Evolutionary conservation across 2,888 invertebrate genomes (phyloP).

Genomic region (Agapostemon virescens): DNA sequence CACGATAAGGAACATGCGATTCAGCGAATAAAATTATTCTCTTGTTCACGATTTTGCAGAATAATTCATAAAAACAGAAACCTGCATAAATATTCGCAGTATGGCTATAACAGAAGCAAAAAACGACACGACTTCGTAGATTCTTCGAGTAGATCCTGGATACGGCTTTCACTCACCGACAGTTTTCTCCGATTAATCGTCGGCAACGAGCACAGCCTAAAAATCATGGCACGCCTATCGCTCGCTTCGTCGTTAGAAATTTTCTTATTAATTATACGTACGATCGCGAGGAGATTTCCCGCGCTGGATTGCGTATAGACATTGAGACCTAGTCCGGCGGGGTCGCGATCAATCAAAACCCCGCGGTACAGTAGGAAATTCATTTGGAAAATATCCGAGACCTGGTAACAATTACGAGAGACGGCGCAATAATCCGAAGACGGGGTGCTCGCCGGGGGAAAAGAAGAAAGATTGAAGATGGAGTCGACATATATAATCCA

Average conservation of each 20-base stretch:
- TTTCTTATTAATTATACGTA: neutral
- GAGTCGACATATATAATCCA: slow-evolving; percentile 78
- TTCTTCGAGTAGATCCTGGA: neutral
- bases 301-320: neutral
- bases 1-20: neutral
- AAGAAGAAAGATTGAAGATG: slow-evolving; percentile 74
- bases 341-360: neutral
- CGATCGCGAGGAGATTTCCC: neutral
- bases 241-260: neutral
- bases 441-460: slow-evolving; percentile 34
- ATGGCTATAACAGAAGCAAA: neutral
- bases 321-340: neutral
- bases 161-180: neutral
- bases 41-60: neutral
- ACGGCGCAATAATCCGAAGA: slow-evolving; percentile 62
- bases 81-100: neutral
- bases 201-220: neutral
- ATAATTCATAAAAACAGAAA: neutral
- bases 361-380: slow-evolving; percentile 13
- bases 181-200: slow-evolving; percentile 6
- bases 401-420: slow-evolving; percentile 62
- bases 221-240: neutral
- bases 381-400: slow-evolving; percentile 40
- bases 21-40: neutral
- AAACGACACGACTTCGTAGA: neutral